phyloP scores from a whole-genome alignment of 2,113 vertebrate genomes.

The Pterocles orientalis region DNA sequence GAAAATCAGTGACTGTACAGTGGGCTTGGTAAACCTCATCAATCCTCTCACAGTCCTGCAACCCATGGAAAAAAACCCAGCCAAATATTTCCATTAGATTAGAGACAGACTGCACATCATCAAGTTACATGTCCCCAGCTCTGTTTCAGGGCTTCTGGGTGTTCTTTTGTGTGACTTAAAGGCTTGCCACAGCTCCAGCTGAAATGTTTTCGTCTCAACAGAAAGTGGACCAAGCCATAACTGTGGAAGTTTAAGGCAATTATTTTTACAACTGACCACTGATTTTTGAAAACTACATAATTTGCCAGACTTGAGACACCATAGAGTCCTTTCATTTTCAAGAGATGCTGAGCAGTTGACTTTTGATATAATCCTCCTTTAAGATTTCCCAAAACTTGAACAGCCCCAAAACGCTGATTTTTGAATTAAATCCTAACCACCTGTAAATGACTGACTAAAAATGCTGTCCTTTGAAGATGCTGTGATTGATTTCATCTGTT shows the following conservation, averaged over 20 bases:
- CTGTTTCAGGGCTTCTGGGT: not conserved
- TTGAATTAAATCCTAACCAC: not conserved
- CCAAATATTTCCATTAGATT: not conserved
- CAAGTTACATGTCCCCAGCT: not conserved
- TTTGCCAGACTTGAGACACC: not conserved
- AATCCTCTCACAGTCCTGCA: not conserved
- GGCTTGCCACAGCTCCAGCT: not conserved
- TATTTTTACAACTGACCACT: not conserved
- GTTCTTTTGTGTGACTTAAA: not conserved
- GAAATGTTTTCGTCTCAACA: not conserved
- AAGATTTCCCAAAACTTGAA: not conserved
- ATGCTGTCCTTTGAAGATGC: not conserved
- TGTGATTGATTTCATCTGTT: not conserved
- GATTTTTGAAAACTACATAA: not conserved
- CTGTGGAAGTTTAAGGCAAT: not conserved
- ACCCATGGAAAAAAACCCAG: accelerated
- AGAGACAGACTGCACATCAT: not conserved
- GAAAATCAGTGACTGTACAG: not conserved
- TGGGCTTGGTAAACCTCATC: not conserved
- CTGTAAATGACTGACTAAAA: not conserved
- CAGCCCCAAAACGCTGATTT: not conserved
- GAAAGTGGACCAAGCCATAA: not conserved
- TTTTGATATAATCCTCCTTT: not conserved
- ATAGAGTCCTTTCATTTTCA: not conserved
- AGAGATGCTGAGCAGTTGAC: not conserved